Base-by-base conservation (phyloP, 2,797 vertebrate species). In the Rhadinocentrus ornatus region DNA sequence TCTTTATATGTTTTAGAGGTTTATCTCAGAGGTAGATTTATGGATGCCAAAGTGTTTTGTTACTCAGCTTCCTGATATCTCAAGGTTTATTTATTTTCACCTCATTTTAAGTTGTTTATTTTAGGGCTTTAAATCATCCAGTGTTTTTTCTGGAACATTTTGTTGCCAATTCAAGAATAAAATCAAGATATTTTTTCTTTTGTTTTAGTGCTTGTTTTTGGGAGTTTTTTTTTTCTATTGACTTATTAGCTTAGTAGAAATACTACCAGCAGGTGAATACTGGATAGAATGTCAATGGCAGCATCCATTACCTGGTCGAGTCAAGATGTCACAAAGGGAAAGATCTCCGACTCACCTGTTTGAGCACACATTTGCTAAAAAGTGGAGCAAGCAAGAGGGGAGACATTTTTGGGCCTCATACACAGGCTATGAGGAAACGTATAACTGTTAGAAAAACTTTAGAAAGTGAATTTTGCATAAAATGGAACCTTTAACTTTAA, bases 81-180 rank as follows among this genome's bases (percentile, higher is more conserved):
- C 32, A 55, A 27, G 31, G 1, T 20, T 18, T 5, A 44, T 44
- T 41, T 44, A 20, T 6, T 44, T 44, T 2, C 3, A 15, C 35
- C 12, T 13, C 41, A 18, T 44, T 61, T 62, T 13, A 53, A 41
- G 26, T 65, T 60, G 53, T 41, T 34, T 65, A 24, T 81, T 72
- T 73, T 56, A 63, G 72, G 20, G 2, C 41, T 67, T 79, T 57
- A 48, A 55, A 18, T 52, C 71, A 78, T 66, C 48, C 72, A 78
- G 75, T 57, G 24, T 82, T 66, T 59, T 61, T 20, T 74, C 37
- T 67, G 39, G 24, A 71, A 9, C 26, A 13, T 7, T 35, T 60
- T 62, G 31, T 61, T 58, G 18, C 69, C 6, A 35, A 37, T 29
- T 46, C 6, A 50, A 55, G 27, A 52, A 37, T 55, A 4, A 31